Base-by-base conservation (phyloP, 2,888 invertebrate genomes). In the Chaetogeoica ovagalla region DNA sequence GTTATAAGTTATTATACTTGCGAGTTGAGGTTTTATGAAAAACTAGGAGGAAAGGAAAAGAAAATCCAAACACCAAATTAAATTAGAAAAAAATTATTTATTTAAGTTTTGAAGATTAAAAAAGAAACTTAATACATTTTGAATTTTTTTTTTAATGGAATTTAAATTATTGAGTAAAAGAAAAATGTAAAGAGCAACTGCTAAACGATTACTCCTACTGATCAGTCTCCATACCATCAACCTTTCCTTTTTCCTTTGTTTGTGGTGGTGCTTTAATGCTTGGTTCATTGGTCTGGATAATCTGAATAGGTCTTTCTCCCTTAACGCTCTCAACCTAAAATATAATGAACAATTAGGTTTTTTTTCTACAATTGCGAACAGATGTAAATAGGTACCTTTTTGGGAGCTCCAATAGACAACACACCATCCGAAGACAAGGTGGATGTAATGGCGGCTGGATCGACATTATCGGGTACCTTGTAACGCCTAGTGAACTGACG, bases 401-500 rank as follows among this genome's bases (percentile, higher is more conserved):
- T 81, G 1, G 81, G 79, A 55, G 82, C 81, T 15, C 84, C 83
- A 69, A 87, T 84, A 8, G 85, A 85, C 19, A 88, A 84, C 1
- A 87, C 84, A 0, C 87, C 87, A 81, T 87, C 86, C 11, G 86
- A 84, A 17, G 86, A 86, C 48, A 87, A 83, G 0, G 85, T 84
- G n/a, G 86, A 87, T 6, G 83, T 84, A 19, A 87, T 83, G 6
- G 84, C 83, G 8, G 86, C 85, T 2, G 85, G 84, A 69, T 86
- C 85, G 5, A 86, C 86, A 74, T 86, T 86, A 68, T 86, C 85
- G 0, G 88, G 87, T 11, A 88, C 79, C 60, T 85, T 84, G 83
- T 87, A 87, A 70, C 86, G 85, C 1, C 88, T 84, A 52, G 85
- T 85, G 83, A 87, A 87, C 77, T 87, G 86, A 21, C 87, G 84